These are phyloP conservation scores for Pseudomugil tenellus DNA, from an alignment of 2,797 vertebrate species.

Conservation along the genomic window DNA sequence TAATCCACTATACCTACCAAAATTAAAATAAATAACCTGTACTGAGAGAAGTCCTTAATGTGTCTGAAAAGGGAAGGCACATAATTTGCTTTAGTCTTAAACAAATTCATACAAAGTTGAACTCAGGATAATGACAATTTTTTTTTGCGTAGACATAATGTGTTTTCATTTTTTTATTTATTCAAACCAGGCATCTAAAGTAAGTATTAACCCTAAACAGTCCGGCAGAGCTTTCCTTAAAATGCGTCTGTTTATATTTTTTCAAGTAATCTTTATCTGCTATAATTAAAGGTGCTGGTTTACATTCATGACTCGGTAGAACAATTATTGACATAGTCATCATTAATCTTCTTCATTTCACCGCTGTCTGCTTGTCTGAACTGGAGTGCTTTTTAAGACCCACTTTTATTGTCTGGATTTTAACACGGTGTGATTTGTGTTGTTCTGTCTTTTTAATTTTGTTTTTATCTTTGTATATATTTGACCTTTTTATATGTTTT, in stretches of 20 bases:
- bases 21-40: background rate
- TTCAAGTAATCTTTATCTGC: conserved; percentile 16
- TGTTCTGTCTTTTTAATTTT: too few species aligned
- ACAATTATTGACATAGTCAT: background rate
- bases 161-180: background rate
- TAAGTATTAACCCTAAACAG: background rate
- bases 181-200: background rate
- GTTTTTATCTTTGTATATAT: too few species aligned
- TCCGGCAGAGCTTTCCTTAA: background rate
- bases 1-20: too few species aligned
- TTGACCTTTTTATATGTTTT: too few species aligned
- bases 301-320: background rate
- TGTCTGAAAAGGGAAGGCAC: background rate
- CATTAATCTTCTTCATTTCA: background rate
- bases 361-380: too few species aligned
- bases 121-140: background rate
- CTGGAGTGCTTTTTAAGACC: too few species aligned
- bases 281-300: conserved; percentile 6
- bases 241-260: conserved; percentile 8
- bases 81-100: background rate
- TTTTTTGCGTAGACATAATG: background rate
- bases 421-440: too few species aligned
- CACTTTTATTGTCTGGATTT: too few species aligned
- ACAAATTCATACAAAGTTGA: background rate
- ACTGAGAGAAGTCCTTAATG: background rate